A percentile compares a stretch with the other conserved stretches of the same genome.
Evolutionary conservation across 2,888 invertebrate species (phyloP).

Genomic region (Escarpia spicata): DNA sequence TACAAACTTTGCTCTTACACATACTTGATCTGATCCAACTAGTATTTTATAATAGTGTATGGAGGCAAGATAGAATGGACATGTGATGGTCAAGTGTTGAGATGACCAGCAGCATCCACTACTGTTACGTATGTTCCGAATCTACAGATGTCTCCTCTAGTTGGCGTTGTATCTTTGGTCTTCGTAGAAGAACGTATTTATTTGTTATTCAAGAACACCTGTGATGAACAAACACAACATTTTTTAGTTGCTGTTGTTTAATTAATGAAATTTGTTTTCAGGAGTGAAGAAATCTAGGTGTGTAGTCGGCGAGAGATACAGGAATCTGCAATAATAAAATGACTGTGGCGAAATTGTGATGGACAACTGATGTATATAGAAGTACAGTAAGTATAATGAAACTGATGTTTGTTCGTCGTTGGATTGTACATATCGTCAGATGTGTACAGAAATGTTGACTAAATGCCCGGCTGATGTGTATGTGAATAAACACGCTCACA

Average conservation of each 20-base stretch:
- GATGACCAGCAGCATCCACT: neutral
- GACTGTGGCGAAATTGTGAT: neutral
- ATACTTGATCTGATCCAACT: too few species aligned
- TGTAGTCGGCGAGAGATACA: neutral
- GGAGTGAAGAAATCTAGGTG: neutral
- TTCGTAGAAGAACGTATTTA: constrained; percentile 8
- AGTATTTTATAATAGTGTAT: too few species aligned
- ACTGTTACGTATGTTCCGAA: neutral
- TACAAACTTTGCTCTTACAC: too few species aligned
- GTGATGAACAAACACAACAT: neutral
- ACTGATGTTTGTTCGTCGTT: neutral
- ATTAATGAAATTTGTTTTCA: neutral
- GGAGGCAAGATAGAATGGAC: neutral
- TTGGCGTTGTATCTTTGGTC: neutral
- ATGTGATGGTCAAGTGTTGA: neutral
- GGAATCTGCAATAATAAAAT: neutral
- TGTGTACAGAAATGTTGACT: neutral
- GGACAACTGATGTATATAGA: neutral
- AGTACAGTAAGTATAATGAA: neutral
- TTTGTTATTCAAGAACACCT: neutral
- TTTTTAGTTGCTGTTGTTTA: neutral
- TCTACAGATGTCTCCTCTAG: neutral
- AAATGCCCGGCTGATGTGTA: neutral
- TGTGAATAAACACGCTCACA: neutral
- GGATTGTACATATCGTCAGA: neutral